phyloP scores from a whole-genome alignment of 2,113 vertebrate species.

The Rhynchomys soricoides region DNA sequence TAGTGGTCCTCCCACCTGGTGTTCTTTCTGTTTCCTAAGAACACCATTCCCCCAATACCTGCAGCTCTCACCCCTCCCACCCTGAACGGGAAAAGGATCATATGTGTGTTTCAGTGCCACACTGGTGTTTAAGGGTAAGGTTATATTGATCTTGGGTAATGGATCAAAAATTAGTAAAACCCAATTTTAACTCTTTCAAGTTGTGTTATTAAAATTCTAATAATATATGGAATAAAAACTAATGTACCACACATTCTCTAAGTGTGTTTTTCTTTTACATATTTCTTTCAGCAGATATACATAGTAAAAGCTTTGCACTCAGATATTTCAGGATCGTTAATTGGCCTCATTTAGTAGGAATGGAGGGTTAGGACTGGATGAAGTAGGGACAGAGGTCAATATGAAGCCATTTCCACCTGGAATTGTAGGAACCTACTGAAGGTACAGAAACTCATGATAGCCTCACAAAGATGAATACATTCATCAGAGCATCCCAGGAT shows the following conservation, averaged over 20 bases:
- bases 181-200: background rate
- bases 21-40: background rate
- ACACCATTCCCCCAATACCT: background rate
- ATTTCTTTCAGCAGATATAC: background rate
- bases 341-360: background rate
- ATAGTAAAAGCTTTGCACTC: background rate
- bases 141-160: background rate
- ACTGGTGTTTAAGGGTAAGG: background rate
- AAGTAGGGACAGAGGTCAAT: background rate
- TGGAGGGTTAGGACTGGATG: background rate
- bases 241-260: background rate
- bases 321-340: background rate
- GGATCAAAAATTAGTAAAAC: background rate
- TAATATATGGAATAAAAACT: background rate
- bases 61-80: background rate
- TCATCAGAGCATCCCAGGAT: background rate
- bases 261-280: background rate
- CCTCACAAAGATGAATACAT: background rate
- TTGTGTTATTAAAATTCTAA: conserved; percentile 15
- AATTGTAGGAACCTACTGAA: background rate
- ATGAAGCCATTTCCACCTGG: background rate
- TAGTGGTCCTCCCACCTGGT: background rate
- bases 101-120: background rate
- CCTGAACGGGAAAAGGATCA: background rate
- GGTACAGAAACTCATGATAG: background rate